phyloP scores from a whole-genome alignment of 2,797 vertebrate genomes.

The Salarias fasciatus region DNA sequence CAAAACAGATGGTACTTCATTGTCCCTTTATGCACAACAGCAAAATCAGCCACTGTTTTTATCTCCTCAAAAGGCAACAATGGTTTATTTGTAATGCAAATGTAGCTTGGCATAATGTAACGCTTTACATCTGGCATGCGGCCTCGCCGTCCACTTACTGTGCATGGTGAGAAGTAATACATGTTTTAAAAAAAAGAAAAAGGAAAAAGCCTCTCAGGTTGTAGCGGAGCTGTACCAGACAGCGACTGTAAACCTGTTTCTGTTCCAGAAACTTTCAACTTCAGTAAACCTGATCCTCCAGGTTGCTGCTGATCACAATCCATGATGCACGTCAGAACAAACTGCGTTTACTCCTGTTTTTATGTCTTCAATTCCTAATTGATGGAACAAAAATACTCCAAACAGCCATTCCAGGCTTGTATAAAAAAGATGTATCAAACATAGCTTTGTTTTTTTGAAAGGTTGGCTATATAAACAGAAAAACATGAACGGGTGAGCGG shows the following conservation, averaged over 20 bases:
- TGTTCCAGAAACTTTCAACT: conserved; percentile 25
- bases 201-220: conserved; percentile 15
- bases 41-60: conserved; percentile 26
- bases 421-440: conserved; percentile 80
- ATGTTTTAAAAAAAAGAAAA: conserved; percentile 28
- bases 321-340: conserved; percentile 61
- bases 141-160: too few species aligned
- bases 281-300: conserved; percentile 10
- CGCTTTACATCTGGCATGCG: conserved; percentile 6
- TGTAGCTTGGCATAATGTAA: conserved; percentile 14
- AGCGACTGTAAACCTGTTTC: conserved; percentile 61
- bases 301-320: conserved; percentile 45
- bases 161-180: conserved; percentile 45
- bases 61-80: conserved; percentile 71
- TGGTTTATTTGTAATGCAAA: conserved; percentile 58
- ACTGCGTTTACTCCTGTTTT: conserved; percentile 49
- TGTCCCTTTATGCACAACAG: conserved; percentile 8
- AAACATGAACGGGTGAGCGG: conserved; percentile 34
- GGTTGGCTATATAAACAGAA: conserved; percentile 70
- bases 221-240: conserved; percentile 80
- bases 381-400: conserved; percentile 52
- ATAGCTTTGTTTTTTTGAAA: conserved; percentile 63
- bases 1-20: conserved; percentile 9
- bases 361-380: conserved; percentile 64
- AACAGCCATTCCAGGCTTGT: conserved; percentile 64